Base-by-base conservation (phyloP, 2,888 invertebrate genomes). In the Sisyra nigra region DNA sequence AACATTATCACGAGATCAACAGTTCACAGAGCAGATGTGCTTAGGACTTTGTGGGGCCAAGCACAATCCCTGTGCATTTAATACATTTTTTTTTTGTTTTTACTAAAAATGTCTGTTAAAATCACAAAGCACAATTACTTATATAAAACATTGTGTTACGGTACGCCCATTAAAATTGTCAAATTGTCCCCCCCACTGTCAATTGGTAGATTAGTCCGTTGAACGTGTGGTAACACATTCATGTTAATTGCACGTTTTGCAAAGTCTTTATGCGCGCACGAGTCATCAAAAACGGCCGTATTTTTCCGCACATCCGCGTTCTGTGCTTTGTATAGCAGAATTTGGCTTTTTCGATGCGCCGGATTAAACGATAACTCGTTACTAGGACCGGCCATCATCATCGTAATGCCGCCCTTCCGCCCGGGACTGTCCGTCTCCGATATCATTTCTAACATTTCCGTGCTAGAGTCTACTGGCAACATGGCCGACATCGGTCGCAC, bases 241-340 rank as follows among this genome's bases (percentile, higher is more conserved):
- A 69, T 57, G 59, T 76, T 76, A 50, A 76, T 74, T 59, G 78
- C 76, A 60, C 79, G 76, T 67, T 81, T 82, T 53, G 76, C 79
- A 58, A 82, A 79, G 68, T 82, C 81, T 68, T 83, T 82, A 48
- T 74, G 72, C 30, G 71, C 62, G 37, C 64, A 62, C 11, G 61
- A 60, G 60, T 74, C 74, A 53, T 66, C 66, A 48, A 66, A 65
- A 4, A 73, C 70, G 47, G 81, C 80, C 41, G 84, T 85, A 62
- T 84, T 85, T 65, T 86, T 86, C 54, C 82, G 73, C 60, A 84
- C 80, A 60, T 86, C 86, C 41, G 81, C 76, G 61, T 85, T 84
- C 58, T 84, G 85, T 47, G 86, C 81, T 66, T 88, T 87, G 65
- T 83, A 85, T 48, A 85, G 68, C 60, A 79, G 66, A 52, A 80